phyloP scores from a whole-genome alignment of 2,888 invertebrate species.

The Panzeria rudis region DNA sequence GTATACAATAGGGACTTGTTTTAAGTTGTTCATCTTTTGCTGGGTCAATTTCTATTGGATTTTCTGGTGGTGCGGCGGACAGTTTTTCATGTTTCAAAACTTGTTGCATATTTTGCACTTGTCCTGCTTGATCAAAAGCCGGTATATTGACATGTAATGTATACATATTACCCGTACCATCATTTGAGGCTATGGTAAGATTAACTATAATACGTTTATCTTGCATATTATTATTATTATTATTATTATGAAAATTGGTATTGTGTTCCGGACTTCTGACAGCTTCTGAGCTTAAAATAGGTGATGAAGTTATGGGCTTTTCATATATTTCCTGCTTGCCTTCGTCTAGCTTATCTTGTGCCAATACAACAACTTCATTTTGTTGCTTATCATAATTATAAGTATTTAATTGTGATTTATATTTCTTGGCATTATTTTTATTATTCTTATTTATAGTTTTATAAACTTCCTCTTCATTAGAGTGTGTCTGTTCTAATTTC shows the following conservation, averaged over 20 bases:
- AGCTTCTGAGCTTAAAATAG: neutral
- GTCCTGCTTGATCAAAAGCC: conserved; percentile 82
- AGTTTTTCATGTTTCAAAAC: conserved; percentile 77
- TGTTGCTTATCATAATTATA: conserved; percentile 52
- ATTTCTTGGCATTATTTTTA: conserved; percentile 51
- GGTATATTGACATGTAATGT: conserved; percentile 92
- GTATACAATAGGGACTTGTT: conserved; percentile 77
- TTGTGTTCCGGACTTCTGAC: conserved; percentile 42
- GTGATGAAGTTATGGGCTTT: conserved; percentile 60
- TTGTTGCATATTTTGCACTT: conserved; percentile 76
- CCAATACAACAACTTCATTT: conserved; percentile 51
- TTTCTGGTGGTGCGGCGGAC: neutral
- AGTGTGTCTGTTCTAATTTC: conserved; percentile 78
- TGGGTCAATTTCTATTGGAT: conserved; percentile 41
- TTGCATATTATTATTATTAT: conserved; percentile 60
- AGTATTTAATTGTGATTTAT: conserved; percentile 53
- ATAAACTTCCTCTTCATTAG: conserved; percentile 79
- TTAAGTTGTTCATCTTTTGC: conserved; percentile 13
- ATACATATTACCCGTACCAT: conserved; percentile 86
- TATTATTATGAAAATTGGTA: conserved; percentile 4
- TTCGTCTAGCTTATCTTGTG: conserved; percentile 31
- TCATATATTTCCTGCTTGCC: neutral
- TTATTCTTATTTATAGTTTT: conserved; percentile 75
- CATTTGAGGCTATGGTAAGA: conserved; percentile 91
- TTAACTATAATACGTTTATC: conserved; percentile 90